phyloP scores from a whole-genome alignment of 2,113 vertebrate species.

The Vulpes lagopus region DNA sequence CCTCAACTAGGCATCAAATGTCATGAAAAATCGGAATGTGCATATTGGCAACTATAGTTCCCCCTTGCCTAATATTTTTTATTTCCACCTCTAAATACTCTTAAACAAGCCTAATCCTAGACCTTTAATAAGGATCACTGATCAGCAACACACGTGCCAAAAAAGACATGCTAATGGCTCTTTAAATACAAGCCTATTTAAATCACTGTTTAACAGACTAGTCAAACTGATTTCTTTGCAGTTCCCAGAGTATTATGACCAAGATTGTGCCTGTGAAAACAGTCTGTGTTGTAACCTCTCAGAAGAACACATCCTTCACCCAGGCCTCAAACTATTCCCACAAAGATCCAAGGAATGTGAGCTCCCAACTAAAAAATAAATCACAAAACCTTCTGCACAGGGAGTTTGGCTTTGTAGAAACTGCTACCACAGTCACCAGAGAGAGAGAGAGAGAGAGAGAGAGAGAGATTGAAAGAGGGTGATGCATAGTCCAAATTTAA shows the following conservation, averaged over 20 bases:
- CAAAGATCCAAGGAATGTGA: constrained; percentile 80
- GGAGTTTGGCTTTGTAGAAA: constrained; percentile 53
- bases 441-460: background rate
- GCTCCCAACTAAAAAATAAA: constrained; percentile 71
- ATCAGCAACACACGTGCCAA: background rate
- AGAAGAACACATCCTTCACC: constrained; percentile 64
- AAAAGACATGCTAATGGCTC: constrained; percentile 53
- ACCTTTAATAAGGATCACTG: constrained; percentile 46
- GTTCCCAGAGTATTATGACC: constrained; percentile 47
- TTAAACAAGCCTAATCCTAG: constrained; percentile 53
- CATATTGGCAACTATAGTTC: background rate
- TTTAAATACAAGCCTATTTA: constrained; percentile 68
- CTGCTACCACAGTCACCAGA: background rate
- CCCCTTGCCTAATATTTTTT: constrained; percentile 45
- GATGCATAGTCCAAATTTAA: background rate
- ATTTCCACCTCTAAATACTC: constrained; percentile 14
- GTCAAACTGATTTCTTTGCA: constrained; percentile 53
- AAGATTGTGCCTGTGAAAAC: constrained; percentile 71
- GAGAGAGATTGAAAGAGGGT: background rate
- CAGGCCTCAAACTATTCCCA: constrained; percentile 76
- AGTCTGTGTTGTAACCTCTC: constrained; percentile 67
- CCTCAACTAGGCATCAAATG: background rate
- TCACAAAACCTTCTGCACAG: constrained; percentile 65
- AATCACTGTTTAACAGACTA: constrained; percentile 64
- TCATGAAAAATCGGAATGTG: constrained; percentile 36